phyloP scores from a whole-genome alignment of 2,113 vertebrate species.

The Xyliphius kryptos region DNA sequence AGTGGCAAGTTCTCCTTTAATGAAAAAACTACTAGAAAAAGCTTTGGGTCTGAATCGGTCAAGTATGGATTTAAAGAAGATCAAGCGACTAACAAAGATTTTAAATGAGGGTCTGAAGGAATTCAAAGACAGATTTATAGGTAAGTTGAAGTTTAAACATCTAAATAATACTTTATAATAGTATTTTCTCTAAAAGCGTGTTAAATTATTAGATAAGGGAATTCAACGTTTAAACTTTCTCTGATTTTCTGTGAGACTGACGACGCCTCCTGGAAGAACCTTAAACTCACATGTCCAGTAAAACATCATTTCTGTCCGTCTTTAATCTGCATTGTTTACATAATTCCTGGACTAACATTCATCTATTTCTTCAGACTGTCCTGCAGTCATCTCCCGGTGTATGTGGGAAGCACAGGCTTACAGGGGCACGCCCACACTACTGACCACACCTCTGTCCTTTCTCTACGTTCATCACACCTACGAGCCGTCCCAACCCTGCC shows the following conservation, averaged over 20 bases:
- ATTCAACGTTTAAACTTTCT: too few relatives aligned
- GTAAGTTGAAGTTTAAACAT: conserved; percentile 52
- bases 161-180: too few relatives aligned
- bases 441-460: conserved; percentile 65
- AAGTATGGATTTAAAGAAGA: conserved; percentile 4
- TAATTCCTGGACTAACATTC: neutral
- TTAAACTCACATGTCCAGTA: too few relatives aligned
- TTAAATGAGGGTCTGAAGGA: conserved; percentile 52
- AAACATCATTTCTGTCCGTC: too few relatives aligned
- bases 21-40: conserved; percentile 59
- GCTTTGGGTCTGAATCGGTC: conserved; percentile 52
- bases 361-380: conserved; percentile 65
- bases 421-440: conserved; percentile 60
- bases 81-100: conserved; percentile 31
- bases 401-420: conserved; percentile 78
- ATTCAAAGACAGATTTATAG: conserved; percentile 68
- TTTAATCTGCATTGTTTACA: neutral
- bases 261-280: too few relatives aligned
- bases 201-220: too few relatives aligned
- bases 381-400: conserved; percentile 74
- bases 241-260: too few relatives aligned
- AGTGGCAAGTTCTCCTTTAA: conserved; percentile 15
- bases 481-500: conserved; percentile 66
- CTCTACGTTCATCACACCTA: conserved; percentile 82
- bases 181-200: too few relatives aligned